Evolutionary conservation across 1,140 invertebrate species (phyloP), one percentile per base, ranked within the genome.

Genomic region (Bombus terrestris): DNA sequence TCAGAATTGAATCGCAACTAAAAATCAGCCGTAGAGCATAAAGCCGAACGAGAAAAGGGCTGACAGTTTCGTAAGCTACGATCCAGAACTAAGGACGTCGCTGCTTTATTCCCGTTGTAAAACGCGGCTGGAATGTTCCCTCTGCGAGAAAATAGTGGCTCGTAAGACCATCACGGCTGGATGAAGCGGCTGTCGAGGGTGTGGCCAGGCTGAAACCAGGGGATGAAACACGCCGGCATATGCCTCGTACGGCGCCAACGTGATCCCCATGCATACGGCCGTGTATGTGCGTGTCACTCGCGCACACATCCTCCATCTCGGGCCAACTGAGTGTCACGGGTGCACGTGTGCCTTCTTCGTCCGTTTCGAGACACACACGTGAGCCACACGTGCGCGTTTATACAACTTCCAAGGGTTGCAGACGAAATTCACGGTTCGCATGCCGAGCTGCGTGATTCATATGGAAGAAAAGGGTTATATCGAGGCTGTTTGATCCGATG

Each of bases 181-280:
- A 39, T 43, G 72, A 64, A 73, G 28, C 57, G 62, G 66, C 25
- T 77, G 43, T 73, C 53, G 53, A 73, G 81, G 47, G 77, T 72
- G 76, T 85, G 71, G 69, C 71, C 9, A 18, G 12, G 71, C 47
- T 53, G 18, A 18, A 53, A 53, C 18, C 47, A 53, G 37, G 57
- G 47, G 85, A 53, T 79, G 68, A 43, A 66, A 68, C 68, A n/a
- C 83, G 79, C 81, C 82, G 85, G 86, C 92, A 93, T 92, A 93
- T 93, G 92, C 86, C 85, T 87, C 91, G 79, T 91, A 91, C 85
- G 90, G 86, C 86, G 84, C 88, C 88, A 93, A 93, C 92, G 92
- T 94, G 93, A 94, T 95, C 93, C 92, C 90, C 93, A 93, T 94
- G 92, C 92, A 94, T 93, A 93, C 91, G 90, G 43, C 81, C 85